Evolutionary conservation across 2,888 invertebrate species (phyloP).

Genomic region (Acrocyrtus sp.): DNA sequence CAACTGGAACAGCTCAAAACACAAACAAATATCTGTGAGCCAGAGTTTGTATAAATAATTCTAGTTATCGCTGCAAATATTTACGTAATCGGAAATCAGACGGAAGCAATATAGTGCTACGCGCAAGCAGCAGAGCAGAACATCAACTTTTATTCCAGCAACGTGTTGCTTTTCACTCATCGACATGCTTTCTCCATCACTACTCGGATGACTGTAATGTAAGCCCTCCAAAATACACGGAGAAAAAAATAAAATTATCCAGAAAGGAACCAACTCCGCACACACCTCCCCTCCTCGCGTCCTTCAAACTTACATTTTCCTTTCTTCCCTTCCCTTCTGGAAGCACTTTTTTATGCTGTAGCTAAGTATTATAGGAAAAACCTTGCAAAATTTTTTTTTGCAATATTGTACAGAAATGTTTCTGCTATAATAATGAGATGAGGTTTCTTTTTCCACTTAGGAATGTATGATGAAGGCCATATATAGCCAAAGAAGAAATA

Average conservation of each 20-base stretch:
- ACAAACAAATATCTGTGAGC: too few species aligned
- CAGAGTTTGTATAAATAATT: too few species aligned
- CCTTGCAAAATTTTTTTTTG: background rate
- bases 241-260: too few species aligned
- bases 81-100: too few species aligned
- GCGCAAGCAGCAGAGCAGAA: background rate
- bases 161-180: conserved; percentile 16
- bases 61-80: too few species aligned
- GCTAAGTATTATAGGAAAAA: background rate
- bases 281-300: background rate
- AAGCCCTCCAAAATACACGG: too few species aligned
- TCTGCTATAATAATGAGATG: too few species aligned
- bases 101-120: background rate
- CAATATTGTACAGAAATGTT: background rate
- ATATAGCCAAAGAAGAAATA: too few species aligned
- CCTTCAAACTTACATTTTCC: background rate
- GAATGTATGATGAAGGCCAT: too few species aligned
- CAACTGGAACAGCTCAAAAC: background rate
- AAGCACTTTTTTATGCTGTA: background rate
- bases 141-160: too few species aligned
- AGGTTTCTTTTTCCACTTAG: too few species aligned
- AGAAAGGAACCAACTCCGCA: background rate
- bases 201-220: too few species aligned
- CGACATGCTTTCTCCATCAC: background rate
- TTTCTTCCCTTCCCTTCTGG: background rate